Base-by-base conservation (phyloP, 1,140 invertebrate genomes). In the Augochlora pura region DNA sequence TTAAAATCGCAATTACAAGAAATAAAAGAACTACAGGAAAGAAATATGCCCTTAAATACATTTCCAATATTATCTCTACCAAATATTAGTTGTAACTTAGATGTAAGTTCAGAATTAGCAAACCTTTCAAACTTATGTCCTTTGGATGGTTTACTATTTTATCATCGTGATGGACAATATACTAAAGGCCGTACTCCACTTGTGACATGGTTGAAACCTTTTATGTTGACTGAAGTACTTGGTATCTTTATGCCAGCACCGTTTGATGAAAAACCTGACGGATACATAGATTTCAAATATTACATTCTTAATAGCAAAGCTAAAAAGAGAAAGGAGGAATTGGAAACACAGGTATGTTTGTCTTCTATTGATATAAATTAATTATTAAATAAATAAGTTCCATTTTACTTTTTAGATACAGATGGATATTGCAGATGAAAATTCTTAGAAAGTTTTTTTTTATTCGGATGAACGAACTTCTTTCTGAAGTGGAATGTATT, bases 151-250 rank as follows among this genome's bases (percentile, higher is more conserved):
- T 67, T 97, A 21, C 88, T 98, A 32, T 98, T 98, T 92, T 98
- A 97, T 89, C 97, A 98, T 89, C 96, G 95, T 85, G 93, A 95
- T 81, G 95, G 95, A 0, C 95, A 96, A 82, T 99, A 99, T 85
- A 94, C 94, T 12, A 94, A 95, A 82, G 97, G 97, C 16, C 90
- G 93, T 52, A 97, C 97, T 0, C 98, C 98, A 0, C 91, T 99
- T 18, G 97, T 98, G 0, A 96, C 96, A 3, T 99, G 98, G 98
- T 92, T 98, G 1, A 98, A 97, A 89, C 94, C 96, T 1, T 98
- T 95, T 89, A 98, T 98, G 97, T 87, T 98, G 14, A 94, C 95
- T 2, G 97, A 98, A 93, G 94, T 97, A 32, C 91, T 98, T 12
- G 94, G 94, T 59, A 91, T 95, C 54, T 77, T 86, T 52, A 90